phyloP scores from a whole-genome alignment of 2,888 invertebrate species.

The Diarsia dahlii region DNA sequence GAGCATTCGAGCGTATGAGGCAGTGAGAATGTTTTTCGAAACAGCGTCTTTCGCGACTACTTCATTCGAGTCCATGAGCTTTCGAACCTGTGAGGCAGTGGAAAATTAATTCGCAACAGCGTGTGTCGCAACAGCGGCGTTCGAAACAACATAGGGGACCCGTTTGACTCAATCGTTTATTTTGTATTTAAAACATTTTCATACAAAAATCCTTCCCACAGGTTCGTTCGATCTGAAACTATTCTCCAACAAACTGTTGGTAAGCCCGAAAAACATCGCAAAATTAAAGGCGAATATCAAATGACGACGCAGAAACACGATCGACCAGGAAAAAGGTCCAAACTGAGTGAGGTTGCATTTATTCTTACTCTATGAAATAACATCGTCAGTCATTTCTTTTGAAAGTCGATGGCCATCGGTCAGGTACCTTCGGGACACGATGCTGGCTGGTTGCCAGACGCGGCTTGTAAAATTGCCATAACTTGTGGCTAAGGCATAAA shows the following conservation, averaged over 20 bases:
- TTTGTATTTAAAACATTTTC: not conserved
- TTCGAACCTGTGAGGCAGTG: too few species aligned
- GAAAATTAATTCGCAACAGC: too few species aligned
- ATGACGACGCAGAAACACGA: constrained; percentile 45
- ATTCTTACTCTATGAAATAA: constrained; percentile 67
- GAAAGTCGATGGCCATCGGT: constrained; percentile 61
- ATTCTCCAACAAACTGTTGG: not conserved
- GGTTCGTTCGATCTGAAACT: constrained; percentile 2
- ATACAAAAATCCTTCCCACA: not conserved
- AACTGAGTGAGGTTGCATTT: constrained; percentile 69
- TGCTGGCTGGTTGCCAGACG: constrained; percentile 51
- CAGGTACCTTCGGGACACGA: constrained; percentile 40
- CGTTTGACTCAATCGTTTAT: not conserved
- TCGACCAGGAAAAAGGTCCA: constrained; percentile 35
- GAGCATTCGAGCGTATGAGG: too few species aligned
- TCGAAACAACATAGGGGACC: too few species aligned
- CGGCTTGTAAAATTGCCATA: constrained; percentile 43
- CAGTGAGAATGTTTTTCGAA: too few species aligned
- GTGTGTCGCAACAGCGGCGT: too few species aligned
- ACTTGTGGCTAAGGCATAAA: constrained; percentile 21
- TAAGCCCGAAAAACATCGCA: constrained; percentile 24
- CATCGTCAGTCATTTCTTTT: constrained; percentile 74
- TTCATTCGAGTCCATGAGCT: too few species aligned
- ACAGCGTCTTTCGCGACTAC: too few species aligned
- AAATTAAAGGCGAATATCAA: constrained; percentile 26